These are phyloP conservation scores for Probaryconus sp. DNA, from an alignment of 1,140 invertebrate genomes.

Conservation along the genomic window DNA sequence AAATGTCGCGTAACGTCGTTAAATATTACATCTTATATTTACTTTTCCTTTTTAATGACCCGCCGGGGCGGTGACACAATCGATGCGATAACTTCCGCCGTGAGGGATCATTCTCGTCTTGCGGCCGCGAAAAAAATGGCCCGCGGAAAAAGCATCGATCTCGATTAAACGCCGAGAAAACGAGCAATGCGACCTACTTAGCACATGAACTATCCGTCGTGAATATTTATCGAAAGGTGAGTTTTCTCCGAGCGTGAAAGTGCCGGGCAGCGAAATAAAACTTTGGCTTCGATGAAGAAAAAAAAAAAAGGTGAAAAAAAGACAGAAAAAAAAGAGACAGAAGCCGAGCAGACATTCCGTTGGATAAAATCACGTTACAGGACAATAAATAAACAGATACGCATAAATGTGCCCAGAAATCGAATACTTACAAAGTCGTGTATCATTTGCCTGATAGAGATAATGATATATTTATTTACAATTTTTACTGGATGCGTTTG, in stretches of 20 bases:
- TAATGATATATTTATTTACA: conserved; percentile 38
- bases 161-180: conserved; percentile 56
- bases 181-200: conserved; percentile 68
- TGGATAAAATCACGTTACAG: conserved; percentile 48
- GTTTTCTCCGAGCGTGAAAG: conserved; percentile 73
- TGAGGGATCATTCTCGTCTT: conserved; percentile 36
- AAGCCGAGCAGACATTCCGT: conserved; percentile 50
- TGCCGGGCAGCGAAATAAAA: conserved; percentile 58
- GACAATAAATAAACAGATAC: conserved; percentile 47
- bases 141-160: conserved; percentile 60
- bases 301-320: conserved; percentile 50
- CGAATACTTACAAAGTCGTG: conserved; percentile 25
- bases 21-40: conserved; percentile 48
- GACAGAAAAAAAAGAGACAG: conserved; percentile 48
- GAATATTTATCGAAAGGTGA: conserved; percentile 74
- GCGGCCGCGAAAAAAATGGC: conserved; percentile 33
- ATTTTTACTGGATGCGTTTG: conserved; percentile 16
- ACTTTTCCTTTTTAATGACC: conserved; percentile 55
- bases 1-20: conserved; percentile 35
- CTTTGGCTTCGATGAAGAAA: conserved; percentile 57
- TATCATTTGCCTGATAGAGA: conserved; percentile 31
- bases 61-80: conserved; percentile 46
- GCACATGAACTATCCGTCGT: conserved; percentile 67
- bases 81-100: conserved; percentile 53
- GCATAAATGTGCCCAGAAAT: conserved; percentile 36